A percentile compares a stretch with the other conserved stretches of the same genome.
Evolutionary conservation across 2,797 vertebrate genomes (phyloP).

Genomic region (Furcifer pardalis): DNA sequence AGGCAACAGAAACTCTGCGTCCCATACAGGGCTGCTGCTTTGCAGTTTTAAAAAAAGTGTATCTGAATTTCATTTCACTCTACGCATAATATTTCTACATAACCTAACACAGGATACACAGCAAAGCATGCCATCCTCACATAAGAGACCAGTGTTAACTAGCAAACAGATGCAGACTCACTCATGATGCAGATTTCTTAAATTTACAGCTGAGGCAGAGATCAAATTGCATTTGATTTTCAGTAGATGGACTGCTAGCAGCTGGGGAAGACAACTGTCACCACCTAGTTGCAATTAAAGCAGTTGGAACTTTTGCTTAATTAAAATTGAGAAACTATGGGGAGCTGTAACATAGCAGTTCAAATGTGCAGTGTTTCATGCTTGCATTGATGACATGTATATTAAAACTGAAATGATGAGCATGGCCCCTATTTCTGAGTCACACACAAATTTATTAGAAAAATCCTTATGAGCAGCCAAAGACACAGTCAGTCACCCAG

Average conservation of each 20-base stretch:
- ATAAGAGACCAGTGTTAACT: neutral
- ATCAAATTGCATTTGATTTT: conserved; percentile 7
- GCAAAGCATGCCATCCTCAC: neutral
- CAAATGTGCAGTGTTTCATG: neutral
- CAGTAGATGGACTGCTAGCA: neutral
- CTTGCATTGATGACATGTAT: neutral
- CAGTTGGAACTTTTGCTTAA: conserved; percentile 22
- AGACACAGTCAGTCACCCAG: neutral
- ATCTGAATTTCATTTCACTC: neutral
- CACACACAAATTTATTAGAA: neutral
- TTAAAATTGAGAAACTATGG: conserved; percentile 27
- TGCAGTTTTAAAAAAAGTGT: too few relatives aligned
- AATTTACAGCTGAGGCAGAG: neutral
- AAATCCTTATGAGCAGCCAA: neutral
- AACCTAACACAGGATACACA: neutral
- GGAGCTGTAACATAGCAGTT: conserved; percentile 16
- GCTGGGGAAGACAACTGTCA: neutral
- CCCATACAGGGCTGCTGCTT: too few relatives aligned
- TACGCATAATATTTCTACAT: neutral
- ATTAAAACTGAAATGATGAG: conserved; percentile 6
- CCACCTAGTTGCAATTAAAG: conserved; percentile 18
- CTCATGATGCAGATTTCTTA: conserved; percentile 7
- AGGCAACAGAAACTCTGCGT: conserved; percentile 50
- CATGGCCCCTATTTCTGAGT: neutral
- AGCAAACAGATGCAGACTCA: neutral